Conservation (phyloP, 1,140 invertebrate genomes). For the Heliconius hermathena region DNA sequence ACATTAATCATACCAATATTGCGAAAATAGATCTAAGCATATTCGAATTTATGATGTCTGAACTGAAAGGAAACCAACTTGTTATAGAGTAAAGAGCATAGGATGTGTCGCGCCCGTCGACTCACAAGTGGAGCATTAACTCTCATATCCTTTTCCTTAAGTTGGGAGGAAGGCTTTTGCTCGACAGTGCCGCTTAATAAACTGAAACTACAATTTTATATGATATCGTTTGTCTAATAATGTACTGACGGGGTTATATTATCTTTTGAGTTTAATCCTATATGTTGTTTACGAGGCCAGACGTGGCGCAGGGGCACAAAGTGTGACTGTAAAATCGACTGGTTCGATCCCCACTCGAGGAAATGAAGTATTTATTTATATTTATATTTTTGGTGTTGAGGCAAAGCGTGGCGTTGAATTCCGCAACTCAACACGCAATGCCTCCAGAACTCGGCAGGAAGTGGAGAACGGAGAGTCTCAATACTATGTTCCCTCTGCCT, state of each 20-base stretch:
- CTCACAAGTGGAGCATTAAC: conserved; percentile 15
- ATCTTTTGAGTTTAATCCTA: neutral
- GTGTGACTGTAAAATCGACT: no score
- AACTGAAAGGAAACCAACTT: conserved; percentile 6
- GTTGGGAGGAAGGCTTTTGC: conserved; percentile 3
- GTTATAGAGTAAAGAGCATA: conserved; percentile 14
- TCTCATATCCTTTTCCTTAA: conserved; percentile 11
- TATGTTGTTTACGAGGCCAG: no score
- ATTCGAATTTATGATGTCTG: neutral
- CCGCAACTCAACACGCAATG: no score
- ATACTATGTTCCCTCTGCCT: no score
- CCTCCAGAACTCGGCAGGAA: no score
- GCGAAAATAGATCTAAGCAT: conserved; percentile 9
- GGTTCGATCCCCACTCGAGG: no score
- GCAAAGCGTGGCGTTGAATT: no score
- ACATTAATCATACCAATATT: conserved; percentile 8
- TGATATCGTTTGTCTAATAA: neutral
- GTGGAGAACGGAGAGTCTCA: no score
- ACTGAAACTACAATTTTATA: neutral
- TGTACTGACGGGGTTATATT: neutral
- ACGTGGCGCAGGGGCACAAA: no score
- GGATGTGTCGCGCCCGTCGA: neutral
- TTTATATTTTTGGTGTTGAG: no score
- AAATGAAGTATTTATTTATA: no score
- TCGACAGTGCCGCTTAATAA: neutral